Evolutionary conservation across 2,113 vertebrate species (phyloP).

Genomic region (Enhydra lutris): DNA sequence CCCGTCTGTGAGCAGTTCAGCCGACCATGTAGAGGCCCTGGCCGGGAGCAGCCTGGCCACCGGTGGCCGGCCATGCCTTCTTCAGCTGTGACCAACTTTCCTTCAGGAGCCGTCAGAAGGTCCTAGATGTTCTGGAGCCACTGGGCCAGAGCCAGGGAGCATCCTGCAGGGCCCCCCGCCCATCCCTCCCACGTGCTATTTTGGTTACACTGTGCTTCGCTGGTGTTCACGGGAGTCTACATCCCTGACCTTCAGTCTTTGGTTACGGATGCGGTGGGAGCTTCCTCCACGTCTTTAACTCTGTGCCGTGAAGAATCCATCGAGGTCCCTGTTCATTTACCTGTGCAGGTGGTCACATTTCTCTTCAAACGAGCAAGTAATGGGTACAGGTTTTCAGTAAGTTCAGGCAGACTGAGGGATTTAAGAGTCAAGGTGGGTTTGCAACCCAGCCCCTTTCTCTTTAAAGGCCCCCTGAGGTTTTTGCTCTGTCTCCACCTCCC

Average conservation of each 20-base stretch:
- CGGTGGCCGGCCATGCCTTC: neutral
- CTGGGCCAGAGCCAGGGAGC: neutral
- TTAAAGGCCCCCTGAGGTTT: neutral
- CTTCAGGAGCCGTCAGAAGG: neutral
- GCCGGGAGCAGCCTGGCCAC: neutral
- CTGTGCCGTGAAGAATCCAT: neutral
- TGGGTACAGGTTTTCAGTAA: no score
- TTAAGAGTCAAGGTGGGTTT: neutral
- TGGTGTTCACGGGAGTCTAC: neutral
- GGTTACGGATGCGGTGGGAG: neutral
- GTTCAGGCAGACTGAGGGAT: neutral
- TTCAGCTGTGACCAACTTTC: neutral
- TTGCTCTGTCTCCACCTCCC: neutral
- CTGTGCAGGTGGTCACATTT: neutral
- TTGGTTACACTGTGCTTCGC: neutral
- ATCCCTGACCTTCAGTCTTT: neutral
- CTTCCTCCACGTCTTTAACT: neutral
- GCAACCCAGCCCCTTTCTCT: neutral
- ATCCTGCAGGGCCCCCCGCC: neutral
- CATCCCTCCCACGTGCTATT: neutral
- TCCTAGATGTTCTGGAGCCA: accelerated
- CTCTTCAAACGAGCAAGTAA: neutral
- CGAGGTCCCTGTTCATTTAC: neutral
- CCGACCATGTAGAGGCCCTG: neutral
- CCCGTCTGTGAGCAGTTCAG: neutral